Evolutionary conservation across 1,140 invertebrate genomes (phyloP), one percentile per base, ranked within the genome.

Genomic region (Pseudomyrmex flavicornis): DNA sequence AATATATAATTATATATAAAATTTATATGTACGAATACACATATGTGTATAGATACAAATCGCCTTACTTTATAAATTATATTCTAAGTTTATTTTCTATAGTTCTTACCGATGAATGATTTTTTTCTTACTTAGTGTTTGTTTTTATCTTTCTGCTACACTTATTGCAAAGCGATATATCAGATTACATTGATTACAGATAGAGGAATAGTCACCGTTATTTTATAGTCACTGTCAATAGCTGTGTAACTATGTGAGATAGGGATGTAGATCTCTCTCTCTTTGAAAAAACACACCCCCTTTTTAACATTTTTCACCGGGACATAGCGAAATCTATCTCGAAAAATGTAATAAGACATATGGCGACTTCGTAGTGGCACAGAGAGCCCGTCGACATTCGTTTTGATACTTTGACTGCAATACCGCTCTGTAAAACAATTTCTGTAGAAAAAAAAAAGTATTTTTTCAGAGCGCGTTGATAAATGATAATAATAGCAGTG

Each of bases 81-180:
- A 94, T 89, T 91, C 87, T 92, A 93, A 93, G 91, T 79, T 85
- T 85, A 80, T 79, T 93, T 92, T 92, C 91, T 92, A 91, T 92
- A 92, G 88, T 91, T 92, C 77, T 89, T 91, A 91, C 84, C 82
- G 44, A 65, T 22, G 56, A 88, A 88, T 88, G 70, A 85, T 82
- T 88, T 58, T 35, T 35, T 88, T 85, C 87, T 87, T 88, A 88
- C 75, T 80, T 84, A 86, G 85, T 70, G 20, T 93, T 94, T 92
- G 91, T 93, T 94, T 92, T 92, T 92, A 92, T 92, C 90, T 93
- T 94, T 92, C 87, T 92, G 90, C 72, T 89, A 91, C 85, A 82
- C 89, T 91, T 90, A 65, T 76, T 76, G 91, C 84, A 84, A 72
- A 76, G 50, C 75, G 10, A 85, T 88, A 56, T 69, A 70, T 74